Evolutionary conservation across 1,140 invertebrate genomes (phyloP).

Genomic region (Mycetomoellerius zeteki): DNA sequence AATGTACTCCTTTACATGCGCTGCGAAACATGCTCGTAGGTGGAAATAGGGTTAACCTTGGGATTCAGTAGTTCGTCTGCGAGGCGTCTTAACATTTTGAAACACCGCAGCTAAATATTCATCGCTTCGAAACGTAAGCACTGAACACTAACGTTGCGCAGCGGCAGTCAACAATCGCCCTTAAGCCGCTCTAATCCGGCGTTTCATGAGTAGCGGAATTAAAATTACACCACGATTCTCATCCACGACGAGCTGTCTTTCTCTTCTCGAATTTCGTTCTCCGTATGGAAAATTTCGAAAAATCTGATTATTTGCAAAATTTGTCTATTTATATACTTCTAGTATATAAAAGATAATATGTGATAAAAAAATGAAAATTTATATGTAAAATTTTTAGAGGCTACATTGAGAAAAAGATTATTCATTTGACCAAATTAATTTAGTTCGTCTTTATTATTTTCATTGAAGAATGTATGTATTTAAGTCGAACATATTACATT

Average conservation of each 20-base stretch:
- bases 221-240: constrained; percentile 70
- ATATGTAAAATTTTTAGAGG: constrained; percentile 3
- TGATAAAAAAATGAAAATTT: constrained; percentile 2
- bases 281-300: not conserved
- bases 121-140: constrained; percentile 70
- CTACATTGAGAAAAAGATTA: too few species aligned
- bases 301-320: constrained; percentile 3
- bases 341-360: not conserved
- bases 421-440: too few species aligned
- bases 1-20: constrained; percentile 50
- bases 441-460: too few species aligned
- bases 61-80: constrained; percentile 59
- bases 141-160: constrained; percentile 58
- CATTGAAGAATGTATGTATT: too few species aligned
- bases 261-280: not conserved
- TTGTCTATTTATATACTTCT: not conserved
- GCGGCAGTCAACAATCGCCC: constrained; percentile 36
- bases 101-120: constrained; percentile 74
- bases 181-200: constrained; percentile 62
- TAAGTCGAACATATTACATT: too few species aligned
- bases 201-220: constrained; percentile 66
- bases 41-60: constrained; percentile 63
- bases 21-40: constrained; percentile 57
- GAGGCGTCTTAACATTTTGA: constrained; percentile 70
- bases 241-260: constrained; percentile 16